Base-by-base conservation (phyloP, 2,113 vertebrate species). In the Campylorhamphus procurvoides region DNA sequence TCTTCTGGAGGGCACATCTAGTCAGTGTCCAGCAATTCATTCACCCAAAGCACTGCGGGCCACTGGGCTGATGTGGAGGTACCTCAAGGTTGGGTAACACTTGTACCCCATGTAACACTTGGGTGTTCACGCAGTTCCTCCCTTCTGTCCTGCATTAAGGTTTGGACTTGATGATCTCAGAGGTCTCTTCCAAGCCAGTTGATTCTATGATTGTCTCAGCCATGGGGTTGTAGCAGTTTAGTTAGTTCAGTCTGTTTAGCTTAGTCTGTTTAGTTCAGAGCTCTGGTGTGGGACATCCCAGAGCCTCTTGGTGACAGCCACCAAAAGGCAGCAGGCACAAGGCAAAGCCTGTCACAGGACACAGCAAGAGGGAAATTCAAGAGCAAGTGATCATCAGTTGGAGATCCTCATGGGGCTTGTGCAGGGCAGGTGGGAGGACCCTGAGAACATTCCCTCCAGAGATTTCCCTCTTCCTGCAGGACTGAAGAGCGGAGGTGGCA, bases 1-100 rank as follows among this genome's bases (percentile, higher is more conserved):
- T 24, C 67, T 31, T 23, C 67, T 4, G 0, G 17, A 4, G 7
- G 18, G 28, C 29, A 5, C 20, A 0, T 40, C n/a, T 28, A 4
- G 35, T 44, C 5, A 1, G 11, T 46, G 5, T 28, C 75, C 64
- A 18, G 8, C 1, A 1, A 20, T 29, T 33, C 23, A 33, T 49
- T 71, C 23, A 12, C 33, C 50, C 40, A 22, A 31, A 60, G 69
- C 58, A 31, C 22, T 5, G 3, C 10, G 66, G 35, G 27, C 23
- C n/a, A 31, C 13, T 46, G 66, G 14, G n/a, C 18, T 59, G 58
- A 46, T 75, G 53, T 0, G 0, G 46, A 35, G 58, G 71, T 31
- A 5, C 18, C 42, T 5, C 2, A 37, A 47, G 53, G 47, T 4
- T 47, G 35, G 39, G 11, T 29, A 56, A 40, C 53, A 19, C 1